A percentile compares a stretch with the other conserved stretches of the same genome.
Conservation (phyloP, 2,888 invertebrate genomes). For the Polyploca ridens region DNA sequence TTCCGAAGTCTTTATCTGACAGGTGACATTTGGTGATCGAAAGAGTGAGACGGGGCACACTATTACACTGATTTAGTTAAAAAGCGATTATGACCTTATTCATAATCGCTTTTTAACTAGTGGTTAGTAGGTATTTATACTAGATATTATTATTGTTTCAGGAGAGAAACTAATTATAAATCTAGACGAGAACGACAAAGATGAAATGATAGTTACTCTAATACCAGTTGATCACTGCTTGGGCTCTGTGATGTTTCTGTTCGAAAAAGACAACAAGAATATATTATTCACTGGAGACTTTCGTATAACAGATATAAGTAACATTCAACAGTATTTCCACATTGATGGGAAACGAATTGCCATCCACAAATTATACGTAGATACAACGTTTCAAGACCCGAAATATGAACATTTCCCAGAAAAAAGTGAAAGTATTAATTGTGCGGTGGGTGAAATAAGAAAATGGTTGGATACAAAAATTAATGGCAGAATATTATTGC, state of each 20-base stretch:
- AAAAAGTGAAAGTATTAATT: constrained; percentile 84
- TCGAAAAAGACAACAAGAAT: constrained; percentile 84
- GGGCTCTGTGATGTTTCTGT: constrained; percentile 93
- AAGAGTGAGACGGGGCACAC: too few relatives aligned
- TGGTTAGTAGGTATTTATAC: too few relatives aligned
- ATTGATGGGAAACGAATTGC: constrained; percentile 73
- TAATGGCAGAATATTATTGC: constrained; percentile 81
- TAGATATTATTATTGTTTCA: constrained; percentile 24
- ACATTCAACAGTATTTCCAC: constrained; percentile 82
- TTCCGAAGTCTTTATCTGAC: too few relatives aligned
- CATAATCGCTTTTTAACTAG: too few relatives aligned
- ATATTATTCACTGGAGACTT: constrained; percentile 94
- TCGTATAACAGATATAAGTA: constrained; percentile 83
- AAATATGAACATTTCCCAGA: constrained; percentile 86
- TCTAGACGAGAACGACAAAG: constrained; percentile 29
- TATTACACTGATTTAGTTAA: too few relatives aligned
- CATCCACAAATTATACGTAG: constrained; percentile 89
- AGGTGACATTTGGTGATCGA: too few relatives aligned
- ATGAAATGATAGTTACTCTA: constrained; percentile 84
- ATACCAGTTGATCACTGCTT: constrained; percentile 92
- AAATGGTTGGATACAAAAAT: constrained; percentile 84
- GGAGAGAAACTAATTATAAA: constrained; percentile 55
- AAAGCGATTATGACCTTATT: too few relatives aligned
- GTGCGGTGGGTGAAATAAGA: constrained; percentile 77
- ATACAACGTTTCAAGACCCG: constrained; percentile 90